Conservation (phyloP, 1,140 invertebrate species). For the Heliconius congener region DNA sequence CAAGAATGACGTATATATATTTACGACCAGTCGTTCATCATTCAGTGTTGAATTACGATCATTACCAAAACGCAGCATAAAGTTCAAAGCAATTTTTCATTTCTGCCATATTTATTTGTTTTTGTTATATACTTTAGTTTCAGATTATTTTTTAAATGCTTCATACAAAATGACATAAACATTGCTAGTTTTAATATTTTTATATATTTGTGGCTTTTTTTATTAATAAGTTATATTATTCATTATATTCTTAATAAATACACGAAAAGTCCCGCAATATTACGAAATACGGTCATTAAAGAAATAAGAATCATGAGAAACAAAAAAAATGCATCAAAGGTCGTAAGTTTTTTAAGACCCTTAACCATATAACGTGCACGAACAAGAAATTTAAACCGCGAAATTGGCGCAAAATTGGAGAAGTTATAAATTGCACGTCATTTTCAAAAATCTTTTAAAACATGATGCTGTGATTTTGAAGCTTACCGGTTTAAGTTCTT, state of each 20-base stretch:
- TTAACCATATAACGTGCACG: constrained; percentile 6
- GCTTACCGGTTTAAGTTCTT: constrained; percentile 22
- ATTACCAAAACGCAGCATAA: constrained; percentile 10
- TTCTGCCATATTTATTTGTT: constrained; percentile 1
- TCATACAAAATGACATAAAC: too few species aligned
- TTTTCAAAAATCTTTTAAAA: constrained; percentile 48
- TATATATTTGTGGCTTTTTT: too few species aligned
- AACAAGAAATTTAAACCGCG: constrained; percentile 40
- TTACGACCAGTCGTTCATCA: constrained; percentile 22
- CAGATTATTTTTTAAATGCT: too few species aligned
- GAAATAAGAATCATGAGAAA: neutral
- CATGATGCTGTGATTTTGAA: constrained; percentile 22
- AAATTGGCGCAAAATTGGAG: constrained; percentile 71
- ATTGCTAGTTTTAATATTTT: too few species aligned
- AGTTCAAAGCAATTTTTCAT: constrained; percentile 2
- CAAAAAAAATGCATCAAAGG: neutral
- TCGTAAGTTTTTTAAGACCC: neutral
- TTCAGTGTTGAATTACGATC: constrained; percentile 28
- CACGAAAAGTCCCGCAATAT: neutral
- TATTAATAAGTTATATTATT: too few species aligned
- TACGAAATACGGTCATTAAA: neutral
- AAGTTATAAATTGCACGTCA: constrained; percentile 62
- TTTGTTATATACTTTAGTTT: neutral
- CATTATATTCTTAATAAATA: neutral
- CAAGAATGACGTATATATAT: constrained; percentile 26